These are phyloP conservation scores for Umimayanthus kanabou DNA, from an alignment of 92 coral and sea anemone genomes.

Conservation along the genomic window DNA sequence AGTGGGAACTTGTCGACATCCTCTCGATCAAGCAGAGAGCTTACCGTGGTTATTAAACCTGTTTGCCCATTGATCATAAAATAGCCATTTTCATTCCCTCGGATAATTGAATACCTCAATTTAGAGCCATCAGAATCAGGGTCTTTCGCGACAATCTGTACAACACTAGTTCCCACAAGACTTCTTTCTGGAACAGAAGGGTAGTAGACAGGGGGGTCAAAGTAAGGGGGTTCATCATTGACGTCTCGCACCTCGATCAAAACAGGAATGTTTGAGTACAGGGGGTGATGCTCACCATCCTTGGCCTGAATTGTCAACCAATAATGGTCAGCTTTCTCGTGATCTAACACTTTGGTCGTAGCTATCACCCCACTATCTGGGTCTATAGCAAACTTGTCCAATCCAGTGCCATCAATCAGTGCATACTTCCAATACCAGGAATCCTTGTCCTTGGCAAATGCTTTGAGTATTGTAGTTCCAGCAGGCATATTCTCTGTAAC, in stretches of 20 bases:
- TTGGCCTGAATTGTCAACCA: slow-evolving; percentile 92
- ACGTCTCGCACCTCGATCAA: slow-evolving; percentile 73
- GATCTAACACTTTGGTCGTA: slow-evolving; percentile 69
- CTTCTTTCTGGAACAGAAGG: slow-evolving; percentile 79
- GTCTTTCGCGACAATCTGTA: slow-evolving; percentile 77
- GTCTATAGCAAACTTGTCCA: slow-evolving; percentile 80
- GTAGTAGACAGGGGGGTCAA: slow-evolving; percentile 88
- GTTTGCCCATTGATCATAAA: slow-evolving; percentile 70
- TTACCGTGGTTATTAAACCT: slow-evolving; percentile 80
- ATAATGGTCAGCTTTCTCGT: slow-evolving; percentile 80
- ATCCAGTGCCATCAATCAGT: slow-evolving; percentile 97
- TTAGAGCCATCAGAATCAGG: slow-evolving; percentile 78
- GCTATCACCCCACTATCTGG: slow-evolving; percentile 74
- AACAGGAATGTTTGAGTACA: slow-evolving; percentile 83
- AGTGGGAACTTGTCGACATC: slow-evolving; percentile 52
- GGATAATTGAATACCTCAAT: slow-evolving; percentile 68
- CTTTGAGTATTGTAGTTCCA: slow-evolving; percentile 61
- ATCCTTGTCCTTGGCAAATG: slow-evolving; percentile 57
- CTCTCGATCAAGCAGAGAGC: slow-evolving; percentile 69
- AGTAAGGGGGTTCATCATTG: slow-evolving; percentile 83
- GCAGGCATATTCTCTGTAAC: slow-evolving; percentile 70
- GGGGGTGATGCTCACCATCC: slow-evolving; percentile 72
- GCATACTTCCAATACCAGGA: slow-evolving; percentile 77
- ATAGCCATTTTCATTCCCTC: slow-evolving; percentile 72
- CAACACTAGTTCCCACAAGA: slow-evolving; percentile 65